Evolutionary conservation across 2,113 vertebrate species (phyloP).

Genomic region (Dipodomys merriami): DNA sequence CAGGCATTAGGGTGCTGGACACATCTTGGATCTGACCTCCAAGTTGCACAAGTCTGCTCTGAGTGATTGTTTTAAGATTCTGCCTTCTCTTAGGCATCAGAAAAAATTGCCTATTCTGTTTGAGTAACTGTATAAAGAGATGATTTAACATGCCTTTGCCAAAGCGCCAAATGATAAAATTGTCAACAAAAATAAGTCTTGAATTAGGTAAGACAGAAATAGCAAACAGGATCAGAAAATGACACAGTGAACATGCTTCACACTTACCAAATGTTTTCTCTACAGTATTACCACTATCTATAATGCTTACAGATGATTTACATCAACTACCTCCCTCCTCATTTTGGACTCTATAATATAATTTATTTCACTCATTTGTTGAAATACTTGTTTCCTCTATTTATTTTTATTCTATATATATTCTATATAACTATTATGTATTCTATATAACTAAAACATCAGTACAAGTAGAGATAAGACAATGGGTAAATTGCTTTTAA

Average conservation of each 20-base stretch:
- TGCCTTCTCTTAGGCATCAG: not conserved
- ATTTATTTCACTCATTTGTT: conserved; percentile 58
- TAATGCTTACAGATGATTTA: conserved; percentile 11
- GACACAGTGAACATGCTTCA: conserved; percentile 53
- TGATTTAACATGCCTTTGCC: conserved; percentile 26
- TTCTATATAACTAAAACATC: not conserved
- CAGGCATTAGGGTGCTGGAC: not conserved
- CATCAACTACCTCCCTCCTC: not conserved
- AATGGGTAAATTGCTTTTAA: conserved; percentile 30
- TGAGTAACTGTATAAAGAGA: conserved; percentile 38
- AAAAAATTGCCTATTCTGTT: conserved; percentile 15
- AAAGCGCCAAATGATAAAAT: conserved; percentile 55
- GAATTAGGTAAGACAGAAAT: conserved; percentile 61
- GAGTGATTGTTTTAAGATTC: conserved; percentile 47
- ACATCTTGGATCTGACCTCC: not conserved
- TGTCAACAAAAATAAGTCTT: conserved; percentile 69
- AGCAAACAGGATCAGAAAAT: conserved; percentile 70
- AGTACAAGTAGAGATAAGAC: not conserved
- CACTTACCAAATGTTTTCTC: conserved; percentile 56
- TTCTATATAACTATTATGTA: no score
- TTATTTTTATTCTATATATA: conserved; percentile 48
- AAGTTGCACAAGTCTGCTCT: not conserved
- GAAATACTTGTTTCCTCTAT: conserved; percentile 58
- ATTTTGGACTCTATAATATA: conserved; percentile 39
- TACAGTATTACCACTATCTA: conserved; percentile 28